Conservation (phyloP, 2,113 vertebrate genomes). For the Hypomesus transpacificus region DNA sequence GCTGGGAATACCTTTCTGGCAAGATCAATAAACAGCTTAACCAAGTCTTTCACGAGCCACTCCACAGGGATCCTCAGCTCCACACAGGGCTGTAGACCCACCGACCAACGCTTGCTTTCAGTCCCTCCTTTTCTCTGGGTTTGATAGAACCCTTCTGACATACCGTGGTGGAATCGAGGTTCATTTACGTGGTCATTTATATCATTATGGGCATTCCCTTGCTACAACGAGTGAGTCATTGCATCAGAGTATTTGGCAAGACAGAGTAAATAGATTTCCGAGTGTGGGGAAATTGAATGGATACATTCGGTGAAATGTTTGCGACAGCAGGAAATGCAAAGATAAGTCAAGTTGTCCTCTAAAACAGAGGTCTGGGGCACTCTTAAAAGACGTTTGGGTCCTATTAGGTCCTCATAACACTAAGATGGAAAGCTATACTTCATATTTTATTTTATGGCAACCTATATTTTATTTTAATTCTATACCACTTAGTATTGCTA, state of each 20-base stretch:
- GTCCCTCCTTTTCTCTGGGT: neutral
- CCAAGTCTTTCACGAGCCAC: slow-evolving; percentile 51
- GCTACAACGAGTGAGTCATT: slow-evolving; percentile 12
- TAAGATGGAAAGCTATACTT: too few species aligned
- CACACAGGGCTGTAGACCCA: neutral
- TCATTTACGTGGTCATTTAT: slow-evolving; percentile 50
- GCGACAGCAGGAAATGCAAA: slow-evolving; percentile 40
- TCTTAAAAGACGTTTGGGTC: too few species aligned
- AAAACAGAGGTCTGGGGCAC: too few species aligned
- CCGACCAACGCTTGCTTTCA: neutral
- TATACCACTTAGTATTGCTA: too few species aligned
- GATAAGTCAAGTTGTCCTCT: slow-evolving; percentile 22
- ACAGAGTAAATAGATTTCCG: slow-evolving; percentile 41
- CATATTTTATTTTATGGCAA: too few species aligned
- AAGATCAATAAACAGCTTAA: slow-evolving; percentile 65
- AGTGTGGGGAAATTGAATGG: slow-evolving; percentile 46
- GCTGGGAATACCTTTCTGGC: slow-evolving; percentile 52
- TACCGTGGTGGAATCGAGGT: slow-evolving; percentile 34
- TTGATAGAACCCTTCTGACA: slow-evolving; percentile 44
- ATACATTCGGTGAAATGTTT: slow-evolving; percentile 47
- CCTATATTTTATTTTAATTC: too few species aligned
- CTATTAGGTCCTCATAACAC: too few species aligned
- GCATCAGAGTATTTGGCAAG: neutral
- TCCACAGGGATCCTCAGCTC: slow-evolving; percentile 33
- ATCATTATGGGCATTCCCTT: slow-evolving; percentile 45